Conservation (phyloP, 2,113 vertebrate genomes). For the Python bivittatus region DNA sequence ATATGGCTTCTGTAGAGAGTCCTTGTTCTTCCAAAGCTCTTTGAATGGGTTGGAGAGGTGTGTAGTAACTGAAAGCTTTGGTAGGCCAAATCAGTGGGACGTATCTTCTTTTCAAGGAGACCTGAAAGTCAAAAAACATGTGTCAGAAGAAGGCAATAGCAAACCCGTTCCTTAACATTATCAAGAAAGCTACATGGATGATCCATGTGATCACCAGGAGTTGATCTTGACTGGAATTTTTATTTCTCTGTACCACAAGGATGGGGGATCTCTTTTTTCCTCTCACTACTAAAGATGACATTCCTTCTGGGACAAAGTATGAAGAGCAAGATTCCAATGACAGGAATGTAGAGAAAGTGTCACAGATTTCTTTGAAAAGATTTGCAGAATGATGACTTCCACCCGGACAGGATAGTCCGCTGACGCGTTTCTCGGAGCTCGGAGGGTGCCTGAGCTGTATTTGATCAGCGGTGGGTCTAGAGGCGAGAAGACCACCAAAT, state of each 20-base stretch:
- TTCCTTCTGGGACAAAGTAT: background rate
- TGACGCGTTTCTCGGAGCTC: too few species aligned
- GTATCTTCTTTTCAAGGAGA: background rate
- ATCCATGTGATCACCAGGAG: background rate
- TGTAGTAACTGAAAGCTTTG: background rate
- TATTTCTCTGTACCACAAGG: background rate
- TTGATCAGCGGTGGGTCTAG: too few species aligned
- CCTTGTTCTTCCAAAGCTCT: background rate
- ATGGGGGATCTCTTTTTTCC: background rate
- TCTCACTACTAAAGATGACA: background rate
- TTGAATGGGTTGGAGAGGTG: background rate
- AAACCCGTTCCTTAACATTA: background rate
- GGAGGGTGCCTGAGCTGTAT: too few species aligned
- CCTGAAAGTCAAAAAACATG: background rate
- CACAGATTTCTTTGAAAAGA: background rate
- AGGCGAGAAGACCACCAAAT: too few species aligned
- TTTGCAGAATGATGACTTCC: background rate
- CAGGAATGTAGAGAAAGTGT: background rate
- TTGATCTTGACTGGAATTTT: background rate
- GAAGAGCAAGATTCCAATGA: background rate
- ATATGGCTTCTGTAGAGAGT: background rate
- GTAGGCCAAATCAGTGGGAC: background rate
- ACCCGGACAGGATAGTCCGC: too few species aligned
- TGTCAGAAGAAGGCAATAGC: background rate
- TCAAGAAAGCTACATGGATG: background rate